A percentile compares a stretch with the other conserved stretches of the same genome.
These are phyloP conservation scores for Tinamus guttatus DNA, from an alignment of 2,113 vertebrate species.

Conservation along the genomic window DNA sequence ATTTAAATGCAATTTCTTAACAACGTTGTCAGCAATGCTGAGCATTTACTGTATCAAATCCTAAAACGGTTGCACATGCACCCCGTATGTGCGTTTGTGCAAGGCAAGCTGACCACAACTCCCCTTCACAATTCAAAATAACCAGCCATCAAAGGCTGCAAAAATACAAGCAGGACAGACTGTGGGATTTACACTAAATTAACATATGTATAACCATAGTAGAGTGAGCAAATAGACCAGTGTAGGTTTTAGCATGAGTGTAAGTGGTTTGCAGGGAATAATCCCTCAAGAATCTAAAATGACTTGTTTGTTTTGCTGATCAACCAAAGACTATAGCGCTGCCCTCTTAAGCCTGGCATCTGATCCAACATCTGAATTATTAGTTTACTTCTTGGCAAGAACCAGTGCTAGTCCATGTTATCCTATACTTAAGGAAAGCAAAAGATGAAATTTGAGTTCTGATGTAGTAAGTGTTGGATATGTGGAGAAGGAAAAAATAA, in stretches of 20 bases:
- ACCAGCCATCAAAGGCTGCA: constrained; percentile 19
- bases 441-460: constrained; percentile 3
- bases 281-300: background rate
- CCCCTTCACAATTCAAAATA: constrained; percentile 10
- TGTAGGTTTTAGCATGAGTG: background rate
- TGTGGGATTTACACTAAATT: constrained; percentile 25
- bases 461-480: background rate
- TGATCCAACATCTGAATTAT: constrained; percentile 18
- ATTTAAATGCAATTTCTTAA: background rate
- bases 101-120: background rate
- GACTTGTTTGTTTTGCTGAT: background rate
- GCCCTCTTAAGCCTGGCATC: background rate
- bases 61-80: background rate
- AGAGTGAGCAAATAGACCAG: background rate
- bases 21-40: background rate
- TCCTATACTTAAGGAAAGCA: background rate
- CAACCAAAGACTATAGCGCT: background rate
- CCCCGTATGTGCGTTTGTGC: background rate
- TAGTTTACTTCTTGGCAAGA: constrained; percentile 26
- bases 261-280: background rate
- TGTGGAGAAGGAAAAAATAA: background rate
- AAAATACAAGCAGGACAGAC: constrained; percentile 10
- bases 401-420: background rate
- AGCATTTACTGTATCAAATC: background rate
- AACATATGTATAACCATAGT: background rate